Conservation (phyloP, 2,888 invertebrate species). For the Scrobipalpa atriplicella region DNA sequence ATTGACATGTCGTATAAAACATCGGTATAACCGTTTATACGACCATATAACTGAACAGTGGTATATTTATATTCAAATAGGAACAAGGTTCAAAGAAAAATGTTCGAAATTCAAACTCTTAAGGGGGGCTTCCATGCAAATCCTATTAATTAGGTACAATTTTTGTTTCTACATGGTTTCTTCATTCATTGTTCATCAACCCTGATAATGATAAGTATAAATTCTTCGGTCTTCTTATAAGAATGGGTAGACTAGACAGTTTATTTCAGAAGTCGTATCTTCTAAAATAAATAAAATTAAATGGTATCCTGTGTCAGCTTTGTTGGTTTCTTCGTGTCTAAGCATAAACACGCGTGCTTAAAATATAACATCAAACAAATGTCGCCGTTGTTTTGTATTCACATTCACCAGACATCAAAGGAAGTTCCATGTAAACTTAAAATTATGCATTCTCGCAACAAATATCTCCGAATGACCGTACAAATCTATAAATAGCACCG, state of each 20-base stretch:
- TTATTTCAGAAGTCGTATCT: constrained; percentile 27
- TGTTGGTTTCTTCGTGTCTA: not conserved
- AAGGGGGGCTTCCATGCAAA: too few species aligned
- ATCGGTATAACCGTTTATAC: too few species aligned
- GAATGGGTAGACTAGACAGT: not conserved
- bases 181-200: not conserved
- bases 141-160: too few species aligned
- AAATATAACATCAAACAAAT: constrained; percentile 51
- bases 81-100: too few species aligned
- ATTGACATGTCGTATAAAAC: too few species aligned
- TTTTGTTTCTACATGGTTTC: too few species aligned
- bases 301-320: constrained; percentile 23
- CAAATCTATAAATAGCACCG: constrained; percentile 68
- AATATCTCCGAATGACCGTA: constrained; percentile 61
- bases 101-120: too few species aligned
- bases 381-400: constrained; percentile 26
- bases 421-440: constrained; percentile 32
- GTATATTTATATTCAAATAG: too few species aligned
- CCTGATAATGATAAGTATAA: not conserved
- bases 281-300: constrained; percentile 21
- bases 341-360: constrained; percentile 41
- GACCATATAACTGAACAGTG: too few species aligned
- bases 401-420: constrained; percentile 46
- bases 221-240: not conserved
- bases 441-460: constrained; percentile 32